A percentile compares a stretch with the other conserved stretches of the same genome.
Conservation (phyloP, 2,888 invertebrate species). For the Tridacna crocea region DNA sequence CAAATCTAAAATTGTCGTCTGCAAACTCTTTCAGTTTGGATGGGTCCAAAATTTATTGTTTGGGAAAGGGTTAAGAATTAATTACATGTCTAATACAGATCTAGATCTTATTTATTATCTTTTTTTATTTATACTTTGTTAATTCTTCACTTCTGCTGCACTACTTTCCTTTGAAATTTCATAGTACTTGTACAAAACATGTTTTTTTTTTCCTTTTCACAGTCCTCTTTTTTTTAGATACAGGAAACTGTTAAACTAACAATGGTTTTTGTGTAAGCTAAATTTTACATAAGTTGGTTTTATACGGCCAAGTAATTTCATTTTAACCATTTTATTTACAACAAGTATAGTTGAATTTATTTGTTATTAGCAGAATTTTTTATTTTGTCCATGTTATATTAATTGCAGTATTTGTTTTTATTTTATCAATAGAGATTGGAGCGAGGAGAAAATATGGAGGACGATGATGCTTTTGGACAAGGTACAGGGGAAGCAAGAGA, state of each 20-base stretch:
- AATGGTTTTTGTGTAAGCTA: too few relatives aligned
- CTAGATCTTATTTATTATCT: not conserved
- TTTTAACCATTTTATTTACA: not conserved
- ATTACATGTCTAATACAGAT: too few relatives aligned
- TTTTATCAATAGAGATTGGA: slow-evolving; percentile 77
- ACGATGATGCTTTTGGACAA: slow-evolving; percentile 81
- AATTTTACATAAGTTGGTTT: not conserved
- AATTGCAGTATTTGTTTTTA: not conserved
- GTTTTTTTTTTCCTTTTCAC: too few relatives aligned
- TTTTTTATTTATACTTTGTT: not conserved
- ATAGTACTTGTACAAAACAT: too few relatives aligned
- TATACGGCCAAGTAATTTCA: not conserved
- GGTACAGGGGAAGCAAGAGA: slow-evolving; percentile 83
- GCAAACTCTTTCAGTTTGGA: not conserved
- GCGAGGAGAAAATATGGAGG: slow-evolving; percentile 83
- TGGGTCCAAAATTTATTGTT: not conserved
- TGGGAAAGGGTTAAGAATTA: not conserved
- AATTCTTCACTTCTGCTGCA: not conserved
- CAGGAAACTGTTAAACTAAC: too few relatives aligned
- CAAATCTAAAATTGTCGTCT: too few relatives aligned
- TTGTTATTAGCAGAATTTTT: not conserved
- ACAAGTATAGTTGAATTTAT: too few relatives aligned
- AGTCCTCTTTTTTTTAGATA: too few relatives aligned
- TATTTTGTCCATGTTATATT: not conserved
- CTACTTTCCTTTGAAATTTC: not conserved